Conservation (phyloP, 2,888 invertebrate species). For the Pogonocherus hispidulus region DNA sequence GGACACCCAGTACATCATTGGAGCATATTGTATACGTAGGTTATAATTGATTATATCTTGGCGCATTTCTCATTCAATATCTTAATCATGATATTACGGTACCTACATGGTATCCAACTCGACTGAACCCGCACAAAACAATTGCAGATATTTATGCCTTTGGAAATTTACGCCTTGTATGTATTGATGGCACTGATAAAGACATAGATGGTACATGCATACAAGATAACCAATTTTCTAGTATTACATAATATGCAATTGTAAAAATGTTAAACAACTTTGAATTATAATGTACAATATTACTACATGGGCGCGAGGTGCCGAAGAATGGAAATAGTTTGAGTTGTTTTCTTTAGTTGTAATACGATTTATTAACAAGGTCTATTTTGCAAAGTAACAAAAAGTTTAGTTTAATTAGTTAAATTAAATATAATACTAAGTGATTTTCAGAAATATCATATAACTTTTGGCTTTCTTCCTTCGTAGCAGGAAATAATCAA, state of each 20-base stretch:
- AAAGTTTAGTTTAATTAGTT: too few species aligned
- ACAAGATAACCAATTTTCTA: constrained; percentile 2
- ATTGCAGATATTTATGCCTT: constrained; percentile 50
- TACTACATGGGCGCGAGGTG: too few species aligned
- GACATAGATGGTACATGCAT: not conserved
- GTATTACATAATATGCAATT: not conserved
- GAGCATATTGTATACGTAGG: constrained; percentile 39
- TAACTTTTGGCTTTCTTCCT: too few species aligned
- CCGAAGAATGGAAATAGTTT: too few species aligned
- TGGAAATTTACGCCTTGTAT: constrained; percentile 45
- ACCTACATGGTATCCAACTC: constrained; percentile 41
- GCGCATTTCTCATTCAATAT: constrained; percentile 50
- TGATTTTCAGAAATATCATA: too few species aligned
- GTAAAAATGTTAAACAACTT: not conserved
- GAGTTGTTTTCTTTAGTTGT: too few species aligned
- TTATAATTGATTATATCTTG: constrained; percentile 51
- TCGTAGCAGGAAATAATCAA: too few species aligned
- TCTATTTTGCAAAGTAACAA: too few species aligned
- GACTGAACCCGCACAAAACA: constrained; percentile 47
- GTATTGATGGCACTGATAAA: constrained; percentile 31
- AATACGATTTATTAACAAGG: too few species aligned
- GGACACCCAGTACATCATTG: constrained; percentile 31
- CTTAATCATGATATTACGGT: constrained; percentile 53
- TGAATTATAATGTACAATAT: not conserved
- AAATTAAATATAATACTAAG: too few species aligned